Conservation (phyloP, 2,888 invertebrate species). For the Sisyra terminalis region DNA sequence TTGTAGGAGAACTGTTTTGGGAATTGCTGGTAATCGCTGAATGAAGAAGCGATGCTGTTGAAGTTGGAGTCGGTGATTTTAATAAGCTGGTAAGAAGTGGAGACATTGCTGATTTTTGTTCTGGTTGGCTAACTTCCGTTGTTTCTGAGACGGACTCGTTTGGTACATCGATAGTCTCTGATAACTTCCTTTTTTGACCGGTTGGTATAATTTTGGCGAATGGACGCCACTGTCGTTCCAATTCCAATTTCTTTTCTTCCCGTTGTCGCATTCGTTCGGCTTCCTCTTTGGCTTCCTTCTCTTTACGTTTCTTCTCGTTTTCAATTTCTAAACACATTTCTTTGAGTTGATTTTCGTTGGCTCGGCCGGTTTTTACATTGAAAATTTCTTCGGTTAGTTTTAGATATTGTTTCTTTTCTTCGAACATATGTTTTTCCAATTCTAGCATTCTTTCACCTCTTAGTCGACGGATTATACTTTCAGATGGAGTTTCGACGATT, state of each 20-base stretch:
- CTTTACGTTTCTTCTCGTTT: constrained; percentile 49
- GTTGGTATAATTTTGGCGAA: constrained; percentile 14
- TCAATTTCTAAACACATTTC: constrained; percentile 62
- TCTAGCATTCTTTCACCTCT: constrained; percentile 65
- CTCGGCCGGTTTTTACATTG: constrained; percentile 33
- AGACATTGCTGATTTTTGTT: constrained; percentile 37
- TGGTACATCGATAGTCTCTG: constrained; percentile 21
- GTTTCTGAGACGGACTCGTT: constrained; percentile 8
- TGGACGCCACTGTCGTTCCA: constrained; percentile 42
- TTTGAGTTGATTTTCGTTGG: constrained; percentile 54
- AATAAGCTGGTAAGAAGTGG: constrained; percentile 70
- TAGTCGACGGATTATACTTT: constrained; percentile 59
- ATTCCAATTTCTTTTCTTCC: constrained; percentile 43
- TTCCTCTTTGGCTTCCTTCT: constrained; percentile 45
- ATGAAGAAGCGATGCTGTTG: constrained; percentile 27
- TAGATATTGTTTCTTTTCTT: constrained; percentile 57
- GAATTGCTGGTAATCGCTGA: constrained; percentile 20
- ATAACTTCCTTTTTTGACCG: constrained; percentile 24
- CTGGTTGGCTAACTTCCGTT: constrained; percentile 11
- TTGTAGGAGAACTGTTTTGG: constrained; percentile 29
- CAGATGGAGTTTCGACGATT: constrained; percentile 51
- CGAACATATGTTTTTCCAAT: constrained; percentile 49
- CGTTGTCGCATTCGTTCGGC: constrained; percentile 46
- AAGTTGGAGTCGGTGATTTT: constrained; percentile 42
- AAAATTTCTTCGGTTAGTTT: constrained; percentile 48